Evolutionary conservation across 2,888 invertebrate genomes (phyloP).

Genomic region (Chalcosyrphus nemorum): DNA sequence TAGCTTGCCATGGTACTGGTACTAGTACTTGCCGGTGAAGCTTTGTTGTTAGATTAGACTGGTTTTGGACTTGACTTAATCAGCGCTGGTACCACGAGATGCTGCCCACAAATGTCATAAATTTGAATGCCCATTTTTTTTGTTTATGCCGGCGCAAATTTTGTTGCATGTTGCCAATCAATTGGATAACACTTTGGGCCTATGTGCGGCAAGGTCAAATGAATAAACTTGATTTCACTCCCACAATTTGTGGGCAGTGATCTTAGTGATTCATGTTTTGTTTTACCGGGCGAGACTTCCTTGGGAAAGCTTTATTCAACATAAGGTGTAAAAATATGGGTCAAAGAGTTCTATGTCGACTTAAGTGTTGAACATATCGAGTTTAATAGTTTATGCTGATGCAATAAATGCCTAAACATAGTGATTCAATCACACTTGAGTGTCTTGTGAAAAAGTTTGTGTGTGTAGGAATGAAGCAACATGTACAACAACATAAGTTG

Average conservation of each 20-base stretch:
- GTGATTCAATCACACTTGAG: too few species aligned
- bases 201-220: not conserved
- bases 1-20: slow-evolving; percentile 1
- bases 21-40: not conserved
- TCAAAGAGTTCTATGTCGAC: slow-evolving; percentile 2
- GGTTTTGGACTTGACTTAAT: not conserved
- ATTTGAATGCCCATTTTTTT: not conserved
- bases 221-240: not conserved
- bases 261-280: not conserved
- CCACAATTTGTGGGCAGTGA: not conserved
- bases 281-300: not conserved
- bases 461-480: too few species aligned
- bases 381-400: too few species aligned
- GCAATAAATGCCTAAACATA: too few species aligned
- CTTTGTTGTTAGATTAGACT: slow-evolving; percentile 10
- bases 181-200: not conserved
- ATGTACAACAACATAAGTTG: too few species aligned
- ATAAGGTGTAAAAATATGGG: not conserved
- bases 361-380: not conserved
- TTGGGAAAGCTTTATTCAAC: not conserved
- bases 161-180: not conserved
- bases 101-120: not conserved
- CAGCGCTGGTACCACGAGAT: not conserved
- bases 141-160: not conserved
- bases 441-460: too few species aligned